Evolutionary conservation across 2,797 vertebrate species (phyloP), one percentile per base, ranked within the genome.

Genomic region (Channallabes apus): DNA sequence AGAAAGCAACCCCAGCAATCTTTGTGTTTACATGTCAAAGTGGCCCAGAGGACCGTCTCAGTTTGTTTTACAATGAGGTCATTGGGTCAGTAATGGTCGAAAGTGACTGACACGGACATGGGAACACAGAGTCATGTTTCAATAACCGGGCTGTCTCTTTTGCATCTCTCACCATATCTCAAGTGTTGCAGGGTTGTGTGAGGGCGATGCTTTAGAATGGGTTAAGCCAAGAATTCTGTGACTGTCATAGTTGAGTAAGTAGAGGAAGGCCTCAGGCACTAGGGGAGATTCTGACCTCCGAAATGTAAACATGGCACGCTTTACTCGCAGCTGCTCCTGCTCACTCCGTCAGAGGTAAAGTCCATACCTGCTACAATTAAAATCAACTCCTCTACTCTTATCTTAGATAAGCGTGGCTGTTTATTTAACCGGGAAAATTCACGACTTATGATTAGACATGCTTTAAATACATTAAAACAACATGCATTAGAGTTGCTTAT

Each of bases 11-110:
- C 27, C 15, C 58, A 67, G 56, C 82, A 88, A 85, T 88, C 76
- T 92, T 94, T 79, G 80, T 77, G 91, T 94, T 91, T 93, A 92
- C 87, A 5, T 73, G 93, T 87, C 92, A 94, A 78, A 93, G 91
- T 89, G 85, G 90, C 72, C 3, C 89, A 88, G 90, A 92, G 84
- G 27, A 65, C 80, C 89, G 90, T 89, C 87, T 1, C 12, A 86
- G 51, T 87, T 85, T 87, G 89, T 20, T 11, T 88, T 86, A 89
- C 87, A 46, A 59, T 38, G 64, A 61, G 77, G 62, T 69, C 64
- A 35, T 64, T 65, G 51, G 80, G 82, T 87, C 85, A 62, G 67
- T 77, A 81, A 65, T 76, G 12, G 61, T 81, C 41, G 27, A 54
- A 67, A 67, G 61, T 78, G 71, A 72, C 82, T 67, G 64, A 15